These are phyloP conservation scores for Cherax destructor DNA, from an alignment of 1,140 invertebrate genomes.

Conservation along the genomic window DNA sequence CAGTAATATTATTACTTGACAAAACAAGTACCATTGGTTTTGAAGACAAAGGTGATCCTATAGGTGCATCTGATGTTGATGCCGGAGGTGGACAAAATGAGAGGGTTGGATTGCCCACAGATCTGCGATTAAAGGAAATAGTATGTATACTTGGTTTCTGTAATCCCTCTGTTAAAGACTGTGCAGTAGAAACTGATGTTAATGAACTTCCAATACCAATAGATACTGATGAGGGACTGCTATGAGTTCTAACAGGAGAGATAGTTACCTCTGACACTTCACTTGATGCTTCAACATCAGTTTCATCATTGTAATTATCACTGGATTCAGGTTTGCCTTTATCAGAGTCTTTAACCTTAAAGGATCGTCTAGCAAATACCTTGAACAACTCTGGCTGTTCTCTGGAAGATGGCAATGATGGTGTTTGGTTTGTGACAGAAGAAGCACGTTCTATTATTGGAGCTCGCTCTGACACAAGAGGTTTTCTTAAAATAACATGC, in stretches of 20 bases:
- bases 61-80: background rate
- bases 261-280: constrained; percentile 72
- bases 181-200: background rate
- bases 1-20: background rate
- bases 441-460: constrained; percentile 37
- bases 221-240: background rate
- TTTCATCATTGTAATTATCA: constrained; percentile 81
- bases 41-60: constrained; percentile 12
- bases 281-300: constrained; percentile 75
- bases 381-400: constrained; percentile 87
- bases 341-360: constrained; percentile 84
- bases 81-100: constrained; percentile 46
- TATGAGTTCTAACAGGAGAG: constrained; percentile 23
- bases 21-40: constrained; percentile 11
- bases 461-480: constrained; percentile 48
- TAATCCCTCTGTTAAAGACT: background rate
- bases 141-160: constrained; percentile 55
- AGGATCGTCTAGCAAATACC: constrained; percentile 85
- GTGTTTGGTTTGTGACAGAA: background rate
- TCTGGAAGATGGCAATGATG: constrained; percentile 73
- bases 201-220: background rate
- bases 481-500: constrained; percentile 60
- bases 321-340: constrained; percentile 78
- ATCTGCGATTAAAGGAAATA: constrained; percentile 55
- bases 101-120: constrained; percentile 55